phyloP scores from a whole-genome alignment of 2,797 vertebrate species.

The Sebastes steindachneri region DNA sequence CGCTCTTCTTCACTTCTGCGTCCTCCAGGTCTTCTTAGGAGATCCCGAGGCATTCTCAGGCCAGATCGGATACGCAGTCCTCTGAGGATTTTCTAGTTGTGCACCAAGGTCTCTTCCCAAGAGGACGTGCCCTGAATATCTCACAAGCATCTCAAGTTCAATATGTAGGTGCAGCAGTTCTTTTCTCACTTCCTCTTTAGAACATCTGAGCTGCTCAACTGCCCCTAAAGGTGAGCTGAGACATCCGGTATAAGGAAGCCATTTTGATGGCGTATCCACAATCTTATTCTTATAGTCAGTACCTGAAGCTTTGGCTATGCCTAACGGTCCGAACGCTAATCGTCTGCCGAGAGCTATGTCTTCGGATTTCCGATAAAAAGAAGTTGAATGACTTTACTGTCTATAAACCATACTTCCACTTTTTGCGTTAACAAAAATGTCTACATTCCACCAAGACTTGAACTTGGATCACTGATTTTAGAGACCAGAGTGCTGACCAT shows the following conservation, averaged over 20 bases:
- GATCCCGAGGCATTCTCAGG: not conserved
- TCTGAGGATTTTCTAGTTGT: not conserved
- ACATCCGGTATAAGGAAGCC: not conserved
- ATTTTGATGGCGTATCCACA: not conserved
- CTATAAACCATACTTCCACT: not conserved
- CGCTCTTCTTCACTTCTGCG: not conserved
- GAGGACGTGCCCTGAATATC: not conserved
- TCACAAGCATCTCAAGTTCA: not conserved
- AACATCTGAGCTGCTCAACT: no score
- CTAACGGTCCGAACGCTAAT: not conserved
- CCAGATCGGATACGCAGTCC: not conserved
- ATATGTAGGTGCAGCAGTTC: no score
- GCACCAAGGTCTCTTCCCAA: not conserved
- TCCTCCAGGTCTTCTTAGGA: not conserved
- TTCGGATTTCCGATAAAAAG: not conserved
- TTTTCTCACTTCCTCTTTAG: no score
- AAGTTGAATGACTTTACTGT: not conserved
- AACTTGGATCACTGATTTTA: not conserved
- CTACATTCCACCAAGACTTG: not conserved
- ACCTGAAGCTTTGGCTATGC: not conserved
- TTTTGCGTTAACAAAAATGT: not conserved
- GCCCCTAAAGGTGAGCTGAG: no score
- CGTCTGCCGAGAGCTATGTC: not conserved
- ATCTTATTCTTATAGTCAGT: no score
- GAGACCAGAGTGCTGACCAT: not conserved